Evolutionary conservation across 2,113 vertebrate genomes (phyloP), one percentile per base, ranked within the genome.

Genomic region (Odocoileus virginianus): DNA sequence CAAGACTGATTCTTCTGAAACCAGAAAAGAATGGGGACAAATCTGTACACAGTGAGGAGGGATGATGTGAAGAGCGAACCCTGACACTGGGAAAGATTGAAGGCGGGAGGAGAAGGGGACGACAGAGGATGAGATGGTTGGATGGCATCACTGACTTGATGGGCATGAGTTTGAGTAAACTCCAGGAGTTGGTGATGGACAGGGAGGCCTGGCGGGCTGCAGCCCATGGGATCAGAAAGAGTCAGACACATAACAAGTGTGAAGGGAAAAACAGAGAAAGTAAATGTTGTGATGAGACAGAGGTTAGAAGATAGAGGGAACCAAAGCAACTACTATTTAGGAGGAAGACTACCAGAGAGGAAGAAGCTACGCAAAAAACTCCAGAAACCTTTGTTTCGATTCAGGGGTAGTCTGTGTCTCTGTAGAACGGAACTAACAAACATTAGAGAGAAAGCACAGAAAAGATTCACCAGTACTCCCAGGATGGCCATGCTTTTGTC

Each of bases 41-140:
- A 4, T 85, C 78, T 50, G 9, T 8, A 50, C 12, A 17, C 3
- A 7, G 2, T 16, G 15, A 74, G 15, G 19, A 45, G 40, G 21
- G 23, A 30, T 76, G 71, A 14, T 43, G 36, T 0, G 0, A 6
- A 13, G 1, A 74, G 36, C 12, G 2, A 43, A 2, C 11, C 21
- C 71, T 4, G 36, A 43, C 0, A 0, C 71, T 76, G 71, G 36
- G 36, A 27, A 76, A 43, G 71, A 43, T 0, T 14, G 71, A 76
- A 27, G 71, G 5, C 7, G 36, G 71, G 36, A 43, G 36, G 36
- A 76, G 71, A 43, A 76, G 71, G 3, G 71, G 21, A 14, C 0
- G 1, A 71, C 67, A 40, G 67, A 40, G 67, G n/a, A 14, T 14
- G 71, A 76, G 36, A 76, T 0, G 36, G 71, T 25, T 76, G 71